Conservation (phyloP, 2,888 invertebrate species). For the Argyresthia goedartella region DNA sequence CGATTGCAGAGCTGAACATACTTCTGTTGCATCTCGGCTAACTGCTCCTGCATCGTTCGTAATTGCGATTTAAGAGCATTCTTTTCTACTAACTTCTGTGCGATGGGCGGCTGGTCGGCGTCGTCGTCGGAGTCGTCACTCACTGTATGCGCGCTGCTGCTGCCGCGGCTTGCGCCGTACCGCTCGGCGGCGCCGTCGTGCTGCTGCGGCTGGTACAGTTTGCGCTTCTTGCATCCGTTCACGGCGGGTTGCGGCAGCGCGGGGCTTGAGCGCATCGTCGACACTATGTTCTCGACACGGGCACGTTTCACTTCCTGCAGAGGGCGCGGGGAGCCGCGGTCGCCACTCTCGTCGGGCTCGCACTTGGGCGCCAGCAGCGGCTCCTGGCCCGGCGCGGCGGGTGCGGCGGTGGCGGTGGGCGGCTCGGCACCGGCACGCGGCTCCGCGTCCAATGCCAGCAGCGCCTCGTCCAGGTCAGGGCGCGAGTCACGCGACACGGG, state of each 20-base stretch:
- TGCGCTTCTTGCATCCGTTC: slow-evolving; percentile 95
- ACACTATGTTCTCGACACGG: slow-evolving; percentile 95
- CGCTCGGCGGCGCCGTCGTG: slow-evolving; percentile 82
- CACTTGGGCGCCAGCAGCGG: slow-evolving; percentile 74
- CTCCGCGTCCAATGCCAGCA: slow-evolving; percentile 74
- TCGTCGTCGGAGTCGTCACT: slow-evolving; percentile 84
- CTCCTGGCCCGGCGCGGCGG: slow-evolving; percentile 71
- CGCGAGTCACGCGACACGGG: slow-evolving; percentile 76
- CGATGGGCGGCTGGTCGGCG: slow-evolving; percentile 81
- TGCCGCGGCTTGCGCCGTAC: slow-evolving; percentile 61
- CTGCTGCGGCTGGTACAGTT: slow-evolving; percentile 95
- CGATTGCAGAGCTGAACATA: slow-evolving; percentile 89
- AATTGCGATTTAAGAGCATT: slow-evolving; percentile 88
- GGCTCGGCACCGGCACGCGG: too few species aligned
- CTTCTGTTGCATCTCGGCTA: slow-evolving; percentile 92
- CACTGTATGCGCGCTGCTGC: slow-evolving; percentile 54
- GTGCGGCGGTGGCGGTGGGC: slow-evolving; percentile 53
- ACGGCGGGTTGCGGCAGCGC: slow-evolving; percentile 82
- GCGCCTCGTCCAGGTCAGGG: slow-evolving; percentile 72
- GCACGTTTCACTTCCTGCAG: slow-evolving; percentile 92
- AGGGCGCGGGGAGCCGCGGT: slow-evolving; percentile 59
- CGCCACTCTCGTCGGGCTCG: slow-evolving; percentile 75
- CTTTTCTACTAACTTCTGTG: slow-evolving; percentile 88
- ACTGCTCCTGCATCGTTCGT: slow-evolving; percentile 88
- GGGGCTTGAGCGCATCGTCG: slow-evolving; percentile 91